Conservation (phyloP, 2,888 invertebrate genomes). For the Dryadula phaetusa region DNA sequence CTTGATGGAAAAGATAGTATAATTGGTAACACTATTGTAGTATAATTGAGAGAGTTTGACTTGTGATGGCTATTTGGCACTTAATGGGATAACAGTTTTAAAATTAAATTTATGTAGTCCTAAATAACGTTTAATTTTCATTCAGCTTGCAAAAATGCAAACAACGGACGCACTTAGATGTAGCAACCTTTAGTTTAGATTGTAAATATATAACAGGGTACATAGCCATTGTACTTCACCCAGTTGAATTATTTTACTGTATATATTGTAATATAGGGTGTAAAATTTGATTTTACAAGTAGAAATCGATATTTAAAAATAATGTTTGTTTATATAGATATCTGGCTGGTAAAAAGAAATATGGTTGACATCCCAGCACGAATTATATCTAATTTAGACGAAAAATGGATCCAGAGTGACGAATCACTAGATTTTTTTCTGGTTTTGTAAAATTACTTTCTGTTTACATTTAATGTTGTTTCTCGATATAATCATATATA, state of each 20-base stretch:
- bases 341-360: not conserved
- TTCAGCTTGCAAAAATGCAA: not conserved
- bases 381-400: not conserved
- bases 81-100: conserved; percentile 27
- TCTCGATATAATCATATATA: conserved; percentile 5
- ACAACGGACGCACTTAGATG: not conserved
- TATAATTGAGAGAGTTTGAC: conserved; percentile 52
- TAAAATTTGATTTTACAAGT: conserved; percentile 51
- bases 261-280: conserved; percentile 63
- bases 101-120: not conserved
- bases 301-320: conserved; percentile 28
- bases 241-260: conserved; percentile 70
- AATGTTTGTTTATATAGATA: conserved; percentile 46
- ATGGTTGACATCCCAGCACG: not conserved
- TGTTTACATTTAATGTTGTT: conserved; percentile 32
- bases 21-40: conserved; percentile 80
- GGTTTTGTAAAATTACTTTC: conserved; percentile 20
- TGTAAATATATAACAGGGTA: conserved; percentile 65
- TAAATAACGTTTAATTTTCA: not conserved
- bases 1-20: conserved; percentile 83
- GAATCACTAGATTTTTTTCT: not conserved
- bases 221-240: conserved; percentile 57
- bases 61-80: conserved; percentile 42
- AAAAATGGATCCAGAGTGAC: not conserved
- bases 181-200: conserved; percentile 11